phyloP scores from a whole-genome alignment of 2,797 vertebrate genomes.

The Neopelma chrysocephalum region DNA sequence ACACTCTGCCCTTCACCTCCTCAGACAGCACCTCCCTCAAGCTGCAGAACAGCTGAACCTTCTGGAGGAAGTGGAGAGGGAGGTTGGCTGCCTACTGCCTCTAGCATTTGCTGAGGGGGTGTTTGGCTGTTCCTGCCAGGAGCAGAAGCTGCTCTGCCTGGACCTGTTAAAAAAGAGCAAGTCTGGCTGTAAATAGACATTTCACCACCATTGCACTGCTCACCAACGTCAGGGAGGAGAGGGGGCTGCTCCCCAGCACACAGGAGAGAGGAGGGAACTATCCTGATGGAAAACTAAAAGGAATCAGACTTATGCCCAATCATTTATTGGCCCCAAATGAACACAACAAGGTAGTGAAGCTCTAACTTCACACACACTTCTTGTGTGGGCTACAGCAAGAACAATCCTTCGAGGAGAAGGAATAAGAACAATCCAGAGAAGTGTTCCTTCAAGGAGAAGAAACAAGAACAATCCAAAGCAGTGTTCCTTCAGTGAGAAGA shows the following conservation, averaged over 20 bases:
- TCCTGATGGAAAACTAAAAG: background rate
- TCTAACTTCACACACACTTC: background rate
- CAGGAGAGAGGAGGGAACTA: background rate
- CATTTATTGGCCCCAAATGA: background rate
- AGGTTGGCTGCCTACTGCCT: conserved; percentile 65
- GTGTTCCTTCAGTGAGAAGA: too few relatives aligned
- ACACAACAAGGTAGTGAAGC: fast-evolving
- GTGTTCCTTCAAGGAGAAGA: too few relatives aligned
- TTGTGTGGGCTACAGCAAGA: too few relatives aligned
- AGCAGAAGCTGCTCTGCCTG: conserved; percentile 75
- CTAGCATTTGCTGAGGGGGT: conserved; percentile 60
- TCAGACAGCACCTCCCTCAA: conserved; percentile 47
- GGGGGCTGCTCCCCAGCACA: background rate
- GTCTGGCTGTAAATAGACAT: conserved; percentile 67
- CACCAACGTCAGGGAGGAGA: background rate
- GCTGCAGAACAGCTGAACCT: conserved; percentile 53
- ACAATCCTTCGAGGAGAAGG: too few relatives aligned
- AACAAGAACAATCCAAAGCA: too few relatives aligned
- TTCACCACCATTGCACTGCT: background rate
- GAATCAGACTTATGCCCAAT: background rate
- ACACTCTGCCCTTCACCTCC: background rate
- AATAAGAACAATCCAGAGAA: too few relatives aligned
- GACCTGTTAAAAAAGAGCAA: conserved; percentile 74
- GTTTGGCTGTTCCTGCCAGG: conserved; percentile 67
- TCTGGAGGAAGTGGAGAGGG: conserved; percentile 53